Base-by-base conservation (phyloP, 1,140 invertebrate species). In the Trichonephila clavipes region DNA sequence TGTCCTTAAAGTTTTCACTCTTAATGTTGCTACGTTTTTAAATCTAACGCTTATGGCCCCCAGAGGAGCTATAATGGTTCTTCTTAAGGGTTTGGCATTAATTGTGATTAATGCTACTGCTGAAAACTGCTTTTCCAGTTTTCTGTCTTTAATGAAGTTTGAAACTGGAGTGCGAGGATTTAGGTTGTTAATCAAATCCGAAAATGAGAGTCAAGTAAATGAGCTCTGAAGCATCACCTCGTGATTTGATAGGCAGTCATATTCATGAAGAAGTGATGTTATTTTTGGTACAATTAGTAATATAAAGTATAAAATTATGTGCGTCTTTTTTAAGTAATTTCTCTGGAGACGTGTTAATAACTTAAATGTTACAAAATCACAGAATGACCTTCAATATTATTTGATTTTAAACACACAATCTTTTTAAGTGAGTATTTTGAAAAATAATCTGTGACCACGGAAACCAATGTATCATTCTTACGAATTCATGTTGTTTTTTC, bases 71-170 rank as follows among this genome's bases (percentile, higher is more conserved):
- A 34, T 77, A 77, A 77, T 77, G 28, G 28, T 77, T 77, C 72
- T 77, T 77, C 72, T 77, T 77, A 77, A 77, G 28, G 72, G 34
- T 77, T 34, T 40, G 72, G 34, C 34, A 77, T 77, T 77, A 77
- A 77, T 77, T 77, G 72, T 77, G 72, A 77, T 77, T 34, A 77
- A 77, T 77, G 72, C 28, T 77, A 34, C 34, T 34, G 14, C 16
- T 77, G 72, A 40, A 40, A 77, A 77, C 72, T 40, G 28, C 34
- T 6, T 34, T 19, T 6, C 1, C 2, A 40, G 34, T 77, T 77
- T 77, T 18, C 72, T 19, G 28, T 12, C 12, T 34, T 28, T 77
- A 77, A 77, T 77, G 72, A 77, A 77, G 72, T 16, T 16, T 77
- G 28, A 18, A 77, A 77, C 28, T 77, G 12, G 28, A 40, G 72